Evolutionary conservation across 2,113 vertebrate genomes (phyloP).

Genomic region (Catharus fuscescens): DNA sequence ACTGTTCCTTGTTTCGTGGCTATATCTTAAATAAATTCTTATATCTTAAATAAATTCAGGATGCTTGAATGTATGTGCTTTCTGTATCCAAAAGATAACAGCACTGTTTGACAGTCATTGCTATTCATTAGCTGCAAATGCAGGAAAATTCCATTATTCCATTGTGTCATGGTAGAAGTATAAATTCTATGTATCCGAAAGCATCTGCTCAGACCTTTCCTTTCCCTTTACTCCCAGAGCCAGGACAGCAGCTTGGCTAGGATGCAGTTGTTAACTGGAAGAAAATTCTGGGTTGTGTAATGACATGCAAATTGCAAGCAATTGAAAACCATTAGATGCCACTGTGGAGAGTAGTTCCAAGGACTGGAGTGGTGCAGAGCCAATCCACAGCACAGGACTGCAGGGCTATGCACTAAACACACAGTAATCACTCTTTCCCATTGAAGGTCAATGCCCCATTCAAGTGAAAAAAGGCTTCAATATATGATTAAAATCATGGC

Average conservation of each 20-base stretch:
- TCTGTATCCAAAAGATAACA: neutral
- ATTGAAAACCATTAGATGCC: neutral
- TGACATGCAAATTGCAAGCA: constrained; percentile 4
- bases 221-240: neutral
- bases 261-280: neutral
- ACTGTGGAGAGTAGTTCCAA: neutral
- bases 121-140: neutral
- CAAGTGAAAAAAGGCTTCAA: neutral
- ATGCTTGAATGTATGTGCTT: neutral
- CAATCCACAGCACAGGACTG: neutral
- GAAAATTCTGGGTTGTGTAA: neutral
- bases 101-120: neutral
- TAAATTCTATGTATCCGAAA: neutral
- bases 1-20: neutral
- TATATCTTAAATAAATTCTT: neutral
- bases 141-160: neutral
- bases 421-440: neutral
- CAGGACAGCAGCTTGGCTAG: neutral
- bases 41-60: neutral
- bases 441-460: neutral
- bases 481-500: neutral
- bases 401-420: neutral
- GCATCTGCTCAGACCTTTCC: neutral
- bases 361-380: neutral
- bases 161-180: neutral